phyloP scores from a whole-genome alignment of 2,113 vertebrate species.

The Elanoides forficatus region DNA sequence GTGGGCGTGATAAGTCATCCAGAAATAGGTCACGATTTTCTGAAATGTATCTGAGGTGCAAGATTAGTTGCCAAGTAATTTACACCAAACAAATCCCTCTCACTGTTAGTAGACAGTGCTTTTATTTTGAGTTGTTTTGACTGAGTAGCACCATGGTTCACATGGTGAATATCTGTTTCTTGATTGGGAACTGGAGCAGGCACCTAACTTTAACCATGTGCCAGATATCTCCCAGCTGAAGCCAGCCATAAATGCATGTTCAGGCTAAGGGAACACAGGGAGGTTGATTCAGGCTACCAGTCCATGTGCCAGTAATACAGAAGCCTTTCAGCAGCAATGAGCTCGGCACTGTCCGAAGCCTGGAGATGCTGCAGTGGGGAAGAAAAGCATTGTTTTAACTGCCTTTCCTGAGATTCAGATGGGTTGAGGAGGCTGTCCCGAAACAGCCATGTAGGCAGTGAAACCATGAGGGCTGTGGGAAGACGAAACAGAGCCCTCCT shows the following conservation, averaged over 20 bases:
- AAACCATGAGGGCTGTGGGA: not conserved
- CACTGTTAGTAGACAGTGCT: not conserved
- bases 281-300: not conserved
- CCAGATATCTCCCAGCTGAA: not conserved
- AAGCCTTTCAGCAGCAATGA: not conserved
- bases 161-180: conserved; percentile 6
- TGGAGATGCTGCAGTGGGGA: not conserved
- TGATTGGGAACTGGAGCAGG: not conserved
- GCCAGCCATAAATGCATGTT: not conserved
- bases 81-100: not conserved
- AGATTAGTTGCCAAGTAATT: conserved; percentile 27
- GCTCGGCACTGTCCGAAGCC: not conserved
- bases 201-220: not conserved
- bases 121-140: conserved; percentile 36
- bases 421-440: not conserved
- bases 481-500: not conserved
- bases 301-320: not conserved
- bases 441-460: not conserved
- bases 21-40: conserved; percentile 15
- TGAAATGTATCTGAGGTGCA: not conserved
- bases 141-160: not conserved
- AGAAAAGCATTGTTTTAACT: not conserved
- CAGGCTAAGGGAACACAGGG: not conserved
- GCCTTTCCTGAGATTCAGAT: not conserved
- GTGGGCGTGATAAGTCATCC: not conserved